Evolutionary conservation across 2,113 vertebrate genomes (phyloP).

Genomic region (Theristicus caerulescens): DNA sequence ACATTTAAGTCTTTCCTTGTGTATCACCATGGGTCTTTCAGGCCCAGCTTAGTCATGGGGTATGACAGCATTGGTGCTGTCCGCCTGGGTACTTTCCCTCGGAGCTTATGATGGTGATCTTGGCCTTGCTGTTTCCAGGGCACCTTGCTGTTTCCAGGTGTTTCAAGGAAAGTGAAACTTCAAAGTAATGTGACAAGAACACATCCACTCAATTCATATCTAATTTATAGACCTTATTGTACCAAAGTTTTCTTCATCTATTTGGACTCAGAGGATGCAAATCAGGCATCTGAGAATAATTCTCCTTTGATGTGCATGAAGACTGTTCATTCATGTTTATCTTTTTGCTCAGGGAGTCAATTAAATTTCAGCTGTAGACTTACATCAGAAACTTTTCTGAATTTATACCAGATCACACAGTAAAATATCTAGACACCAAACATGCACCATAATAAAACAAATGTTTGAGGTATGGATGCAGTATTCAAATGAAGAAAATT

Average conservation of each 20-base stretch:
- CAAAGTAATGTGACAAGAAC: neutral
- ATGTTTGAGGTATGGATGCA: neutral
- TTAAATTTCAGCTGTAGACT: neutral
- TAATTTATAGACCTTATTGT: neutral
- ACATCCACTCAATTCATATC: neutral
- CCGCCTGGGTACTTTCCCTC: neutral
- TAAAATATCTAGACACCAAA: neutral
- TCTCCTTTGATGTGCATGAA: neutral
- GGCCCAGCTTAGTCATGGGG: accelerated
- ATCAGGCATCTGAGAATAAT: neutral
- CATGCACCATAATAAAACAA: neutral
- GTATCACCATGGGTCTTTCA: neutral
- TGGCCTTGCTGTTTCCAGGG: neutral
- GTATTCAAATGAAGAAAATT: neutral
- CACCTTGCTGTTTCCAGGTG: neutral
- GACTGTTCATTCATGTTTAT: neutral
- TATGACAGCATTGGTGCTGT: neutral
- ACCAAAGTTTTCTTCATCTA: neutral
- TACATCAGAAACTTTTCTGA: neutral
- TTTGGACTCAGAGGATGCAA: neutral
- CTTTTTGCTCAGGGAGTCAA: neutral
- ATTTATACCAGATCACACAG: neutral
- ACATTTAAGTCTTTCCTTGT: neutral
- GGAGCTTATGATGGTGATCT: neutral
- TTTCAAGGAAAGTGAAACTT: neutral